Evolutionary conservation across 1,140 invertebrate species (phyloP).

Genomic region (Antheraea pernyi): DNA sequence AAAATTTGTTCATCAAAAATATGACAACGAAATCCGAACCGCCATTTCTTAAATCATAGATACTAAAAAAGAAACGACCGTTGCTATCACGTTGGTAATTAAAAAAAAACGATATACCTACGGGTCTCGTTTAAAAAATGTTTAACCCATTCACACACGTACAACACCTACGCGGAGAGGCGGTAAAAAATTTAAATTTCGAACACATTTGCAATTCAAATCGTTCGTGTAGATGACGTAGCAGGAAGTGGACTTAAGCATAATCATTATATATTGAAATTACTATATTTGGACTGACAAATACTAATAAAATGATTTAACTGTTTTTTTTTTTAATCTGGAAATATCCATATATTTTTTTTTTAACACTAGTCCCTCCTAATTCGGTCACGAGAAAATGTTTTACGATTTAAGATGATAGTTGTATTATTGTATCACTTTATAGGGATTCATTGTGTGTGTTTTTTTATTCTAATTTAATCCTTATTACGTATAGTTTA

Average conservation of each 20-base stretch:
- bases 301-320: neutral
- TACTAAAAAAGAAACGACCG: neutral
- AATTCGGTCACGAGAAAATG: too few species aligned
- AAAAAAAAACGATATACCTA: neutral
- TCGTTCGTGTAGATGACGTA: constrained; percentile 50
- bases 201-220: constrained; percentile 71
- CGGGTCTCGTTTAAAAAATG: constrained; percentile 9
- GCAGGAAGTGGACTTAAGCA: constrained; percentile 47
- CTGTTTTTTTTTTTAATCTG: neutral
- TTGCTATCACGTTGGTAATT: neutral
- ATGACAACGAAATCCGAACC: neutral
- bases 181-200: constrained; percentile 53
- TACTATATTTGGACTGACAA: neutral
- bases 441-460: too few species aligned
- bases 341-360: too few species aligned
- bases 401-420: too few species aligned
- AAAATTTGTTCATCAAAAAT: neutral
- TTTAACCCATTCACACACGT: constrained; percentile 18
- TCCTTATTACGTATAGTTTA: too few species aligned
- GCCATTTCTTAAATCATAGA: neutral
- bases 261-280: neutral
- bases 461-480: too few species aligned
- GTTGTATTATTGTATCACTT: too few species aligned
- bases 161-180: constrained; percentile 53
- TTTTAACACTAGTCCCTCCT: too few species aligned